Conservation (phyloP, 1,140 invertebrate species). For the Solen grandis region DNA sequence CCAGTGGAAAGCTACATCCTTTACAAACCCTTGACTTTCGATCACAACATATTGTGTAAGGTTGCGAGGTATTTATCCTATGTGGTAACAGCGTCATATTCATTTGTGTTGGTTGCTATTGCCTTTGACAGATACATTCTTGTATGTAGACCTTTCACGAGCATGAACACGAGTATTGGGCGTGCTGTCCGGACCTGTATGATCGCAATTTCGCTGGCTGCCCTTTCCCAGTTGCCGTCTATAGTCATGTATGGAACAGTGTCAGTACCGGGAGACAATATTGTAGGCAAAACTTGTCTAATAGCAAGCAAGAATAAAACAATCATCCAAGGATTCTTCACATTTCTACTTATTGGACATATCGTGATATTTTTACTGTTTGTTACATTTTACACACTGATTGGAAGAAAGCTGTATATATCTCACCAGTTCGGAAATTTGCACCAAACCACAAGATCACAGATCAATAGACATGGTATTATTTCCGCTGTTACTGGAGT, state of each 20-base stretch:
- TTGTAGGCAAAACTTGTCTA: neutral
- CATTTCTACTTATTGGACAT: too few relatives aligned
- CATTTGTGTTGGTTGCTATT: conserved; percentile 1
- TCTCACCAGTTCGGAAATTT: too few relatives aligned
- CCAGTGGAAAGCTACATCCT: conserved; percentile 3
- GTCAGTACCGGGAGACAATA: neutral
- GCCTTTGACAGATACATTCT: conserved; percentile 2
- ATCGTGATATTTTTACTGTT: too few relatives aligned
- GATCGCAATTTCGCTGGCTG: neutral
- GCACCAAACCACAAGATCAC: too few relatives aligned
- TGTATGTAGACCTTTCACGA: neutral
- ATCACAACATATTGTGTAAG: neutral
- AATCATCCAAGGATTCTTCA: neutral
- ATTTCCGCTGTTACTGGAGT: too few relatives aligned
- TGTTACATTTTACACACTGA: too few relatives aligned
- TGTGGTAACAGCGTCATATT: neutral
- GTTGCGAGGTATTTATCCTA: neutral
- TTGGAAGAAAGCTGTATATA: too few relatives aligned
- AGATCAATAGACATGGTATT: too few relatives aligned
- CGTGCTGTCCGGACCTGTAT: neutral
- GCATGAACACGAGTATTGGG: neutral
- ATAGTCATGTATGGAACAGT: neutral
- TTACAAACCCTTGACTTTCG: neutral
- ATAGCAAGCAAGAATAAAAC: neutral
- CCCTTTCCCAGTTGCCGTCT: neutral